Base-by-base conservation (phyloP, 1,140 invertebrate species). In the Anoplophora glabripennis region DNA sequence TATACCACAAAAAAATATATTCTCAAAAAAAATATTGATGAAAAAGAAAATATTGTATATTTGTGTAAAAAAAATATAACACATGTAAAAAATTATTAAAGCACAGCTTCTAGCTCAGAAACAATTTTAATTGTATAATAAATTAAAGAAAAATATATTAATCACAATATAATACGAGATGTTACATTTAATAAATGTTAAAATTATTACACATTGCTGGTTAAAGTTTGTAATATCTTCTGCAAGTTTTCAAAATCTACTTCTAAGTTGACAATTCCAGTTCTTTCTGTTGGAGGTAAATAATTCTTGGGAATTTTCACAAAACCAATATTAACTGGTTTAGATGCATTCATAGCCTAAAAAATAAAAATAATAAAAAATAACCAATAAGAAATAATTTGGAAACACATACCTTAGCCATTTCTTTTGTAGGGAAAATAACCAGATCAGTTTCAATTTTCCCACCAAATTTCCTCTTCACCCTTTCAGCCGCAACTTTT, bases 391-490 rank as follows among this genome's bases (percentile, higher is more conserved):
- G 8, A 42, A 56, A 42, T 18, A 34, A 40, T 37, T 52, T 1
- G 36, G 21, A 12, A 21, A 14, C 44, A 51, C 14, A n/a, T 69
- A 73, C 73, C 59, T 73, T 76, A 4, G 75, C 71, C 73, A 80
- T 79, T 69, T 84, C 79, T 11, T 72, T 77, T 46, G 78, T 79
- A 3, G 79, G 80, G 63, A 84, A 84, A 34, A 79, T 61, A 4
- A 78, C 75, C 53, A 85, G 81, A 68, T 81, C 78, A 7, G 81
- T 72, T 52, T 79, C 74, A 10, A 81, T 77, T 57, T 71, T 72
- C 40, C 77, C 79, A 14, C 80, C 78, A 41, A 73, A 67, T 40
- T 79, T 78, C 56, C 76, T 74, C 48, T 74, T 78, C 15, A 82
- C 69, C 7, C 72, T 72, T 64, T 82, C 78, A 38, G 77, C 74